These are phyloP conservation scores for Gorsachius goisagi DNA, from an alignment of 2,113 vertebrate species.

Conservation along the genomic window DNA sequence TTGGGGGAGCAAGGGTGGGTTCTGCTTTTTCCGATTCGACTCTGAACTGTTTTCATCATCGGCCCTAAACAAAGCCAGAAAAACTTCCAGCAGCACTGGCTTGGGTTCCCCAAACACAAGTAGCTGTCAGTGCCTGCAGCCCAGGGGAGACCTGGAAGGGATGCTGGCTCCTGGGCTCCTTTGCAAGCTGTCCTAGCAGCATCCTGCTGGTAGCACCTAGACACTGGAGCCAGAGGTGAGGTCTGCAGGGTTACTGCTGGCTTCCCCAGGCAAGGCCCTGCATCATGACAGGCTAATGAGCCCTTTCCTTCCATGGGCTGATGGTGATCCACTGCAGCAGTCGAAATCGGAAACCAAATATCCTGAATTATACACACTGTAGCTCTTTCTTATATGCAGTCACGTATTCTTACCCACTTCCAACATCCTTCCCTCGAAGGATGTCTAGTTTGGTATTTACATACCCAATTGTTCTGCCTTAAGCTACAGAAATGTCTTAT, in stretches of 20 bases:
- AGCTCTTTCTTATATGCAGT: neutral
- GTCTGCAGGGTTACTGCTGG: neutral
- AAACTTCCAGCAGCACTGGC: neutral
- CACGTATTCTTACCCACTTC: neutral
- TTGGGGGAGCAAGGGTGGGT: neutral
- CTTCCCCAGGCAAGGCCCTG: neutral
- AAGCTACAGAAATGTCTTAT: neutral
- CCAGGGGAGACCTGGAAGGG: neutral
- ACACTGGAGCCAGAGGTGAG: neutral
- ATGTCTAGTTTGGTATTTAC: neutral
- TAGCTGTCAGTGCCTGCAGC: fast-evolving
- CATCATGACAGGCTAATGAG: fast-evolving
- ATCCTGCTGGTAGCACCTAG: neutral
- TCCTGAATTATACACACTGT: fast-evolving
- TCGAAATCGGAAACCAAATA: neutral
- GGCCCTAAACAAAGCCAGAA: neutral
- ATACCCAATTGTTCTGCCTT: neutral
- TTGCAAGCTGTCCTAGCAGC: neutral
- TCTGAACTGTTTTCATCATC: neutral
- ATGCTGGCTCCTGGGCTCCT: neutral
- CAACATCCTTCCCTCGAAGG: neutral
- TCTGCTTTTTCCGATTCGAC: neutral
- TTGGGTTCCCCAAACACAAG: neutral
- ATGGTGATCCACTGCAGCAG: neutral
- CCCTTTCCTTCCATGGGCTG: neutral